phyloP scores from a whole-genome alignment of 2,113 vertebrate species.

The Ceyx margarethae region DNA sequence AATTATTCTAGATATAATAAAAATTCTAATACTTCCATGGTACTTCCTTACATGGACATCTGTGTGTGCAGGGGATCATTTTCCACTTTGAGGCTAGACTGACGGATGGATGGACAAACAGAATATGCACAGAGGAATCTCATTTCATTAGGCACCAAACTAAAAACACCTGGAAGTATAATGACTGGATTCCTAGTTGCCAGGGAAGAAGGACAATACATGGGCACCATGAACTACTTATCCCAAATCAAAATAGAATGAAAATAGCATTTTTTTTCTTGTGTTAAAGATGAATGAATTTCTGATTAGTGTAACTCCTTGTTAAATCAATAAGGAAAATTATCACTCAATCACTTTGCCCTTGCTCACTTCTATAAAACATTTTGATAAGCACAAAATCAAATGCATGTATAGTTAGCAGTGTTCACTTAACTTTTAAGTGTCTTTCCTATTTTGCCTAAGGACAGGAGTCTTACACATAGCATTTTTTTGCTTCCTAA shows the following conservation, averaged over 20 bases:
- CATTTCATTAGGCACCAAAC: background rate
- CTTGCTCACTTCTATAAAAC: background rate
- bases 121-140: background rate
- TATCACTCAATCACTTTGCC: background rate
- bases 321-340: conserved; percentile 51
- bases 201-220: background rate
- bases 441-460: background rate
- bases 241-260: conserved; percentile 24
- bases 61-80: background rate
- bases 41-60: background rate
- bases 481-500: background rate
- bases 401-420: background rate
- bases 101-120: background rate
- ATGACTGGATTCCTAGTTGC: background rate
- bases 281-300: conserved; percentile 16
- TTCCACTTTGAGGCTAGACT: background rate
- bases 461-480: background rate
- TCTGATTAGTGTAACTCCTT: conserved; percentile 26
- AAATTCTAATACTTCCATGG: background rate
- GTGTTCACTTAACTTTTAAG: background rate
- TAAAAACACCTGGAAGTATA: background rate
- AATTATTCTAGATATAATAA: background rate
- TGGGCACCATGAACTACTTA: background rate
- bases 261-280: conserved; percentile 25
- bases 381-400: background rate